Base-by-base conservation (phyloP, 1,140 invertebrate species). In the Heliothis virescens region DNA sequence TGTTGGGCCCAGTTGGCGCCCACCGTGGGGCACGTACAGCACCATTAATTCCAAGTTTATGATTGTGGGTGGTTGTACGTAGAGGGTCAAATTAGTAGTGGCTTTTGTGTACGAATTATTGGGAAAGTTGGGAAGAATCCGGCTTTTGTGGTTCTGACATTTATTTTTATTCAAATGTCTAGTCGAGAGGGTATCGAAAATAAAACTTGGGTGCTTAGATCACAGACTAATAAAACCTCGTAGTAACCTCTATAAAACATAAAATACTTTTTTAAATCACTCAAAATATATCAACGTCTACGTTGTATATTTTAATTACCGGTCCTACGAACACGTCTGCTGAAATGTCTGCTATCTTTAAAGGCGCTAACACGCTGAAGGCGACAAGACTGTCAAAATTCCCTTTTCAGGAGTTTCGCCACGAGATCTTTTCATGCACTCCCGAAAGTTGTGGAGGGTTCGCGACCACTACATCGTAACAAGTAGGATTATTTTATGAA, bases 1-100 rank as follows among this genome's bases (percentile, higher is more conserved):
- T 92, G 91, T 92, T 79, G 73, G 34, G 53, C 78, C 48, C 34
- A 65, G 55, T 75, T 89, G 89, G 87, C 86, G 87, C 88, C 86
- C 88, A 83, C 82, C 87, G 82, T 83, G 87, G 83, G 74, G 60
- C 74, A 60, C 55, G 55, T 57, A 55, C 15, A 48, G 18, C 52
- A n/a, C 69, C n/a, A 57, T 72, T 55, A 21, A 71, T 15, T 15
- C 65, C 29, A 15, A 71, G 67, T 71, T 52, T 52, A 52, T 71
- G 67, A 71, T 71, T 71, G 67, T 53, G 48, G 41, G 12, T 63
- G 62, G 10, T n/a, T 65, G 67, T 71, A 41, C 26, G 69, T 55
- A 41, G 29, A 13, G 65, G 48, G 13, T 50, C 47, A 52, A 50
- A 69, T 52, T 53, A 18, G 21, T 29, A n/a, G 63, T 50, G 16